A percentile compares a stretch with the other conserved stretches of the same genome.
These are phyloP conservation scores for Bugula neritina DNA, from an alignment of 2,888 invertebrate genomes.

Conservation along the genomic window DNA sequence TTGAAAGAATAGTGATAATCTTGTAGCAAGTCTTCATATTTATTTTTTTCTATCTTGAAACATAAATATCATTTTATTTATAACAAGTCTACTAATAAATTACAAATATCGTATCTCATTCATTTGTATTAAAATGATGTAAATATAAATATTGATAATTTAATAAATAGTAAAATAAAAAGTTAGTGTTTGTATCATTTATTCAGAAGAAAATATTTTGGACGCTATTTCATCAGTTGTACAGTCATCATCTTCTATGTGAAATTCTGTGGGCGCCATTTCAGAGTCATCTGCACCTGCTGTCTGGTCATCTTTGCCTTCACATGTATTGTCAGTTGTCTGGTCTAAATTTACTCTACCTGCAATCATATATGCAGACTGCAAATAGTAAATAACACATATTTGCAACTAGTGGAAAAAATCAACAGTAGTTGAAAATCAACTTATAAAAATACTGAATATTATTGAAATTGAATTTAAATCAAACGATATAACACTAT, in stretches of 20 bases:
- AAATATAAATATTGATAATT: neutral
- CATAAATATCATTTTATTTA: neutral
- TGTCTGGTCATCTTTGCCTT: neutral
- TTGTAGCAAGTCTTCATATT: no score
- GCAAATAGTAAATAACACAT: no score
- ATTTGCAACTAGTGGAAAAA: no score
- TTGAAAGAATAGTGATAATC: slow-evolving; percentile 33
- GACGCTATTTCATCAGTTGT: neutral
- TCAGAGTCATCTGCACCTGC: neutral
- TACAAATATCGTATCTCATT: neutral
- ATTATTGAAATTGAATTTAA: no score
- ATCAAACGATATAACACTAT: no score
- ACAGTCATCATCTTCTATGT: neutral
- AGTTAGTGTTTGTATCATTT: neutral
- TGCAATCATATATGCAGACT: no score
- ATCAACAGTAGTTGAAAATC: no score
- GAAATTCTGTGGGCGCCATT: neutral
- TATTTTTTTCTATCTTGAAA: no score
- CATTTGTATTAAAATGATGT: no score
- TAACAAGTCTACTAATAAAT: neutral
- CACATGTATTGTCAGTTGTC: neutral
- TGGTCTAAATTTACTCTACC: neutral
- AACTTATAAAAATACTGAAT: no score
- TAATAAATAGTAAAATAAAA: neutral
- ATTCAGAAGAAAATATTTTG: slow-evolving; percentile 2